Evolutionary conservation across 1,140 invertebrate species (phyloP), one percentile per base, ranked within the genome.

Genomic region (Diabrotica undecimpunctata): DNA sequence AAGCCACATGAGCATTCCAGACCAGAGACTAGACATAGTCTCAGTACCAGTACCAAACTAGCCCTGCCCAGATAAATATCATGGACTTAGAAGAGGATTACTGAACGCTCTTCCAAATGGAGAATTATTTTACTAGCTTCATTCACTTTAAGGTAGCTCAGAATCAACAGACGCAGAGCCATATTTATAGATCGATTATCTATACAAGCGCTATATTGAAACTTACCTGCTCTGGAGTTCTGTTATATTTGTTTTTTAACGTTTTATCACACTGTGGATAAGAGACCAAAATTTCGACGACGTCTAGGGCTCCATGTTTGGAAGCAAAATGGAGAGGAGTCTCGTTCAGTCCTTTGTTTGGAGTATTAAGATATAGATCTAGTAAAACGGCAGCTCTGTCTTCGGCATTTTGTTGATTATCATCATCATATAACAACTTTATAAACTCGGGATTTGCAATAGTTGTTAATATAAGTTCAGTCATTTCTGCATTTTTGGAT

Each of bases 291-390:
- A 94, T 80, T 74, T 89, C 85, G 5, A 95, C 90, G 50, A 90
- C 88, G 41, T 89, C 86, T n/a, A 86, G 81, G 13, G 85, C 84
- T 1, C 94, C 94, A 81, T 88, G 90, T 81, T 96, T 97, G 5
- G 87, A 86, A 11, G 94, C 94, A 83, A 97, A 94, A 82, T 97
- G 95, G 9, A 97, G 79, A 0, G 95, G 94, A 0, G 94, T 95
- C 76, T 97, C 94, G 79, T 93, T 90, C 54, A 92, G 84, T 11
- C 85, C 90, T 82, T 95, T 96, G 74, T 97, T 94, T 0, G 95
- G 94, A 46, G 92, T 96, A 79, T 98, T 98, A 11, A 98, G 83
- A 79, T 96, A 98, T 8, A 94, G 84, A 79, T 97, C 95, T 13
- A 94, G 74, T n/a, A 97, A 78, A 70, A 91, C 89, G 50, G 84